These are phyloP conservation scores for Pteropus alecto DNA, from an alignment of 2,113 vertebrate species.

Conservation along the genomic window DNA sequence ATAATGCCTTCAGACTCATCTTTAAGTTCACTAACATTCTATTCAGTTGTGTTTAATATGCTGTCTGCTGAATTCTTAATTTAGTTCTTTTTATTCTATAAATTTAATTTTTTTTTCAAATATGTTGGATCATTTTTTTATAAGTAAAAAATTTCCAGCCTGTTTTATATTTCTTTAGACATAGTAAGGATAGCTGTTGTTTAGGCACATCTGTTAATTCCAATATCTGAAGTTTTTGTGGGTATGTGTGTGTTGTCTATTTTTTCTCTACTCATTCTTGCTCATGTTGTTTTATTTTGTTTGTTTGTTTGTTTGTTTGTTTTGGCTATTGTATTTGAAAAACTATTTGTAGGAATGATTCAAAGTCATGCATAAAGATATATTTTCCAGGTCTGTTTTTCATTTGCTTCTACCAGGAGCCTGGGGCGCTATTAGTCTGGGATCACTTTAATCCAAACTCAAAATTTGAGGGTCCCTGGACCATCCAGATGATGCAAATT, in stretches of 20 bases:
- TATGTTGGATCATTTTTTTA: not conserved
- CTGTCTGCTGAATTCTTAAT: constrained; percentile 20
- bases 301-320: not conserved
- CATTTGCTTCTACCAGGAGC: constrained; percentile 20
- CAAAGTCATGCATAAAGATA: not conserved
- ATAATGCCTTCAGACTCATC: not conserved
- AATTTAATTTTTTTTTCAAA: constrained; percentile 20
- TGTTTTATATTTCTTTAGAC: not conserved
- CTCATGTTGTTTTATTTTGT: not conserved
- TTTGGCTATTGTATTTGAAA: constrained; percentile 1
- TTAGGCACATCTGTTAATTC: not conserved
- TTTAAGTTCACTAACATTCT: not conserved
- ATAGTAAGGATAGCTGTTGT: not conserved
- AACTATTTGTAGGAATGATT: not conserved
- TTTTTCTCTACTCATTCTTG: constrained; percentile 1
- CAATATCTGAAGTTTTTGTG: not conserved
- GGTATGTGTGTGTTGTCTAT: not conserved
- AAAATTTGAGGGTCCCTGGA: not conserved
- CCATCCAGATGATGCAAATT: not conserved
- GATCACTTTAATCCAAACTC: constrained; percentile 4
- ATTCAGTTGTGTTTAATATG: not conserved
- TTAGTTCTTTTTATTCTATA: not conserved
- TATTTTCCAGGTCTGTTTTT: constrained; percentile 43
- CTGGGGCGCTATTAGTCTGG: not conserved
- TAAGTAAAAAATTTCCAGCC: not conserved